phyloP scores from a whole-genome alignment of 1,140 invertebrate species.

The Nasonia vitripennis region DNA sequence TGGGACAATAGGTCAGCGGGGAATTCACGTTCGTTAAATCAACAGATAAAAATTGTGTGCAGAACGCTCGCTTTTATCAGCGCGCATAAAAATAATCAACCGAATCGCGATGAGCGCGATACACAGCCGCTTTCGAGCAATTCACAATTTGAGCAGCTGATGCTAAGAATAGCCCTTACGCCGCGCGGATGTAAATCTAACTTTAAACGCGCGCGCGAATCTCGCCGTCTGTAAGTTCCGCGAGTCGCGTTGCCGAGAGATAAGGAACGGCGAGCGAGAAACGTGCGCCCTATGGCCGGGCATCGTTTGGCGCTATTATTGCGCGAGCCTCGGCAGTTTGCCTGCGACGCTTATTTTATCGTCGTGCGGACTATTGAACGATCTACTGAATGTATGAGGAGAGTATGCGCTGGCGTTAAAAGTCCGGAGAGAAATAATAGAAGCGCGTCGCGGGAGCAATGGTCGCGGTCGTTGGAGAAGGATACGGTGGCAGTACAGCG shows the following conservation, averaged over 20 bases:
- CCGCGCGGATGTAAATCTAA: background rate
- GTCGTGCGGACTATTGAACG: too few relatives aligned
- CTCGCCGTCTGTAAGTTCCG: background rate
- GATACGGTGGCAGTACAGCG: background rate
- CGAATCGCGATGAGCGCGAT: too few relatives aligned
- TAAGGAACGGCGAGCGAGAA: background rate
- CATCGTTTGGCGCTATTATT: background rate
- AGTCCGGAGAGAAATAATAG: background rate
- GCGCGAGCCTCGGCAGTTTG: too few relatives aligned
- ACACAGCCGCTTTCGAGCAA: too few relatives aligned
- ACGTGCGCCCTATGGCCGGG: background rate
- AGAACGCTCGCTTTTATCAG: background rate
- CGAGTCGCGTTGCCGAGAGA: background rate
- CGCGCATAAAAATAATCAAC: too few relatives aligned
- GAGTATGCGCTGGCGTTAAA: background rate
- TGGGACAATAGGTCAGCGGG: constrained; percentile 25
- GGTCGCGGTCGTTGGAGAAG: background rate
- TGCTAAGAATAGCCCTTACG: background rate
- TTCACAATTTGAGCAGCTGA: background rate
- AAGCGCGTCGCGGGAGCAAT: background rate
- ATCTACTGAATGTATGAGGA: too few relatives aligned
- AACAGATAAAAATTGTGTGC: background rate
- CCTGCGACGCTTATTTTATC: too few relatives aligned
- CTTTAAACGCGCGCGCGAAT: background rate
- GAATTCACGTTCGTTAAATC: background rate